Evolutionary conservation across 2,888 invertebrate genomes (phyloP), one percentile per base, ranked within the genome.

Genomic region (Drosophila antonietae): DNA sequence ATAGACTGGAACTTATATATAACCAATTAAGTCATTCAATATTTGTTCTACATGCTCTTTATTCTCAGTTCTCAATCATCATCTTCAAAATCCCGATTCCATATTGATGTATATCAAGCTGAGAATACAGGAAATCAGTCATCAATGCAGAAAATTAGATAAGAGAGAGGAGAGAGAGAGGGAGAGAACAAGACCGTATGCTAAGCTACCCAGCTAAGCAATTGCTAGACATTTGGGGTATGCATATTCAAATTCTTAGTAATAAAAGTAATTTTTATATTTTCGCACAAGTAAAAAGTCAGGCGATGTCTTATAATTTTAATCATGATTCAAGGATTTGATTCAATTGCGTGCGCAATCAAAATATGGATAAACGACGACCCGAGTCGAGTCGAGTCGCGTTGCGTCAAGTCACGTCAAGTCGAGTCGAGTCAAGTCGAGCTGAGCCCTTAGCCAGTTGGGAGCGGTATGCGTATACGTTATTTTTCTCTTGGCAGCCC

Each of bases 371-470:
- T 46, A 46, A 33, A 47, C 63, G 23, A 14, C 15, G 14, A 18
- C 49, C 23, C 56, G 15, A 52, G 56, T 33, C 31, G 31, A 49
- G 49, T 10, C 49, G 15, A 57, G 59, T 49, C 31, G 10, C 31
- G 31, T 10, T 6, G n/a, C 10, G 37, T 37, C 14, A 5, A 12
- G 28, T 28, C 20, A 20, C 2, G 20, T 20, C 20, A 20, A 20
- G 35, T 37, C 15, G 37, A 14, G 31, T 49, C 49, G 12, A 10
- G 31, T 31, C 31, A n/a, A 18, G 49, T 33, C 33, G 31, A 47
- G 66, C 61, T 73, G 43, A 58, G 68, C 69, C 63, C 74, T 75
- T 74, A 75, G 69, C 57, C 56, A 70, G 68, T 68, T 73, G 39
- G 31, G 49, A 23, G 61, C 68, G 28, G 53, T 67, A 47, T 61